These are phyloP conservation scores for Euspilapteryx auroguttella DNA, from an alignment of 2,888 invertebrate genomes.

Conservation along the genomic window DNA sequence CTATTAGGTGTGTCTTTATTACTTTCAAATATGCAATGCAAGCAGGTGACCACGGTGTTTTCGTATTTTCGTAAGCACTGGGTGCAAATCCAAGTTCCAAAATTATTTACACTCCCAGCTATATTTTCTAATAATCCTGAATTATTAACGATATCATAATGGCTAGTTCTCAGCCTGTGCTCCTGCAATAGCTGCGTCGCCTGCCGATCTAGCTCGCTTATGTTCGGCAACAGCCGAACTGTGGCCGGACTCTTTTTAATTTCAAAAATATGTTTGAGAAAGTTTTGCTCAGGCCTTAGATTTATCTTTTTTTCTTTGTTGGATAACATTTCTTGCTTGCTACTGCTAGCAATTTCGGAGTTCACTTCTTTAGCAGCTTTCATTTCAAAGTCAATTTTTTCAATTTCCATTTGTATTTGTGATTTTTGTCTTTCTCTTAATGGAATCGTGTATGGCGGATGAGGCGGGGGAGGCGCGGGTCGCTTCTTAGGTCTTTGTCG, in stretches of 20 bases:
- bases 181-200: constrained; percentile 73
- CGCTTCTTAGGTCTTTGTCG: constrained; percentile 33
- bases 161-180: constrained; percentile 22
- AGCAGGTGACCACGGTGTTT: constrained; percentile 24
- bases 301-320: constrained; percentile 15
- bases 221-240: constrained; percentile 69
- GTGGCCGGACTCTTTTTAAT: constrained; percentile 34
- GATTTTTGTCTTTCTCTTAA: not conserved
- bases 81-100: constrained; percentile 29
- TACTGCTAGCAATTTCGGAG: constrained; percentile 15
- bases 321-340: too few relatives aligned
- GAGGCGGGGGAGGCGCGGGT: constrained; percentile 60
- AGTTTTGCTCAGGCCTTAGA: constrained; percentile 50
- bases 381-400: not conserved
- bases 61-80: constrained; percentile 35
- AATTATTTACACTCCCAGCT: not conserved
- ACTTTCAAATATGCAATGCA: constrained; percentile 19
- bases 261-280: constrained; percentile 54
- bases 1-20: too few relatives aligned
- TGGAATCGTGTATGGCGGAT: constrained; percentile 11
- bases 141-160: constrained; percentile 15
- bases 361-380: too few relatives aligned
- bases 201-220: constrained; percentile 79
- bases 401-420: not conserved
- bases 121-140: too few relatives aligned